A percentile compares a stretch with the other conserved stretches of the same genome.
Evolutionary conservation across 37 sponge, comb jelly and placozoan genomes (phyloP).

Genomic region (Ephydatia muelleri): DNA sequence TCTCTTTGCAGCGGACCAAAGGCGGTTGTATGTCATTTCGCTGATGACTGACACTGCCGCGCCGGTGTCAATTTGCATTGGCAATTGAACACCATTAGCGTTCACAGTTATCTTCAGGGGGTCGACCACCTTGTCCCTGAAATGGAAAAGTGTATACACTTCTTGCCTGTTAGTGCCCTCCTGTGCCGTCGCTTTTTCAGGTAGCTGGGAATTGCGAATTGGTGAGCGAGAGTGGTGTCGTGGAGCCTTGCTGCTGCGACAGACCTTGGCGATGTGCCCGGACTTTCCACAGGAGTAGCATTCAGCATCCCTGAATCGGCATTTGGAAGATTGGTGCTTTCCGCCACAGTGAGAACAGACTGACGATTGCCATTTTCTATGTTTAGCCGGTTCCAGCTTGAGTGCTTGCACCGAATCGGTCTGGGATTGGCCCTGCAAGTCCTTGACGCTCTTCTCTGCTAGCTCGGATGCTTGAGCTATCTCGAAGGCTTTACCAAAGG

Average conservation of each 20-base stretch:
- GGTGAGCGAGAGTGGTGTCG: background rate
- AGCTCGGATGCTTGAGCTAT: slow-evolving; percentile 37
- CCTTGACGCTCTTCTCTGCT: slow-evolving; percentile 22
- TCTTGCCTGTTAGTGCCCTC: background rate
- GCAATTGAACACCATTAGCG: background rate
- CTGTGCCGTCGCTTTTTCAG: background rate
- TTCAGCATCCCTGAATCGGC: slow-evolving; percentile 14
- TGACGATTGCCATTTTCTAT: background rate
- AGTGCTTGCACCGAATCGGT: background rate
- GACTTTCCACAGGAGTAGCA: slow-evolving; percentile 37
- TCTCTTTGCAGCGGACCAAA: background rate
- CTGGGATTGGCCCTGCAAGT: background rate
- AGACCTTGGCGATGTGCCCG: slow-evolving; percentile 49
- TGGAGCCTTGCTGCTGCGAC: slow-evolving; percentile 7
- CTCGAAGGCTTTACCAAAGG: slow-evolving; percentile 32
- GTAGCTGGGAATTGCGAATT: background rate
- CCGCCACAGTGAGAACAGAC: slow-evolving; percentile 28
- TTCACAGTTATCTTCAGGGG: slow-evolving; percentile 12
- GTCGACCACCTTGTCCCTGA: background rate
- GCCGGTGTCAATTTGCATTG: slow-evolving; percentile 56
- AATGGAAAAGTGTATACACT: slow-evolving; percentile 16
- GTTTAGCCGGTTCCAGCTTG: background rate
- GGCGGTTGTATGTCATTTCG: background rate
- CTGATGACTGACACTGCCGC: slow-evolving; percentile 44
- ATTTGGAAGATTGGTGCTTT: slow-evolving; percentile 14